A percentile compares a stretch with the other conserved stretches of the same genome.
Conservation (phyloP, 2,888 invertebrate species). For the Amphipyra tragopoginis region DNA sequence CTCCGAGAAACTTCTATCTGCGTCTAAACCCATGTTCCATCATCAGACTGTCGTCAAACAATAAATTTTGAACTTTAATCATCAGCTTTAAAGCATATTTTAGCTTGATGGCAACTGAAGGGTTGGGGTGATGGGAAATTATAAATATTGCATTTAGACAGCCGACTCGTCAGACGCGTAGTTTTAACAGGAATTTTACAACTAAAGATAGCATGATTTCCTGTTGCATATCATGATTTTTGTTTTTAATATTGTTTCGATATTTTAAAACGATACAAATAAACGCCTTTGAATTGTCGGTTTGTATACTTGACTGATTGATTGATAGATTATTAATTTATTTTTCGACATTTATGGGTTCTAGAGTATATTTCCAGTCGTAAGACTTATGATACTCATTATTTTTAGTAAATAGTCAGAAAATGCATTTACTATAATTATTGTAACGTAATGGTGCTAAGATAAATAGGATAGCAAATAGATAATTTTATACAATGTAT, state of each 20-base stretch:
- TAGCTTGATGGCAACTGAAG: constrained; percentile 25
- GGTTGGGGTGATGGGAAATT: constrained; percentile 51
- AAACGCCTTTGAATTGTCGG: constrained; percentile 58
- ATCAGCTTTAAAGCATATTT: constrained; percentile 24
- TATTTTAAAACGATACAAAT: constrained; percentile 13
- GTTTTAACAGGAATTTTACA: constrained; percentile 3
- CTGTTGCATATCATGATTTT: too few species aligned
- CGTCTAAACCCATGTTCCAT: constrained; percentile 85
- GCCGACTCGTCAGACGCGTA: constrained; percentile 58
- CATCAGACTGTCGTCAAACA: constrained; percentile 71
- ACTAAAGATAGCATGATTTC: too few species aligned
- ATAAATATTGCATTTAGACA: constrained; percentile 47
- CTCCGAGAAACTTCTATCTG: constrained; percentile 92
- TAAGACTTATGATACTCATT: constrained; percentile 80
- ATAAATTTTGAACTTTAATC: constrained; percentile 46
- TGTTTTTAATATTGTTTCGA: not conserved
- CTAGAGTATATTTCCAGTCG: constrained; percentile 47
- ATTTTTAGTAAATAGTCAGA: constrained; percentile 77
- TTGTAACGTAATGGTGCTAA: constrained; percentile 79
- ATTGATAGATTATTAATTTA: constrained; percentile 36
- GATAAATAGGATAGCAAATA: constrained; percentile 40
- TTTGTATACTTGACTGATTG: constrained; percentile 56
- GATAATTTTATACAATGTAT: constrained; percentile 38
- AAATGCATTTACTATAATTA: constrained; percentile 84
- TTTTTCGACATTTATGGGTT: constrained; percentile 25